These are phyloP conservation scores for Apostichopus californicus DNA, from an alignment of 35 echinoderm and acorn worm species.

Conservation along the genomic window DNA sequence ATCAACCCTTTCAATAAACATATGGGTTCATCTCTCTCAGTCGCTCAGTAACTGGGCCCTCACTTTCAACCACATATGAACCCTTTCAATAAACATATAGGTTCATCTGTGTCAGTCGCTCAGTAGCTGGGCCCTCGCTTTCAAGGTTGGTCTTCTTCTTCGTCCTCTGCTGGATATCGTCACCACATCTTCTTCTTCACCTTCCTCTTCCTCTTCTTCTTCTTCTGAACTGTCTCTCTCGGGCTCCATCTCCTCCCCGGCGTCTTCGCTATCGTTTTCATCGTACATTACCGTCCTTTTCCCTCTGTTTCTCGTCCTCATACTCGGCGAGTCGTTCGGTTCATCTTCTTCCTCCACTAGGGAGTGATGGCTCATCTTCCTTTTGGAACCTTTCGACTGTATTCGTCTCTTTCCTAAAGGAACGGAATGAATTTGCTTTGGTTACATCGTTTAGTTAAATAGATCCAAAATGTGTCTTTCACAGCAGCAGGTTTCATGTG, in stretches of 20 bases:
- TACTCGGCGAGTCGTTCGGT: constrained; percentile 30
- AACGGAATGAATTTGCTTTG: not conserved
- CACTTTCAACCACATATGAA: too few species aligned
- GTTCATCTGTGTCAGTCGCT: too few species aligned
- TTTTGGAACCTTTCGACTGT: not conserved
- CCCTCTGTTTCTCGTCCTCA: constrained; percentile 59
- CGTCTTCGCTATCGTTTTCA: constrained; percentile 57
- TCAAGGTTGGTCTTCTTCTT: constrained; percentile 63
- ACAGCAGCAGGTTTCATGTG: too few species aligned
- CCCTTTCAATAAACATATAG: too few species aligned
- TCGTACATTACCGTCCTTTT: constrained; percentile 43
- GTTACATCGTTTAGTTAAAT: too few species aligned
- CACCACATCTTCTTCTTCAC: constrained; percentile 52
- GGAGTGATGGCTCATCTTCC: constrained; percentile 23
- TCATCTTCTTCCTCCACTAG: constrained; percentile 9
- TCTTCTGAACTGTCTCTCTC: constrained; percentile 40
- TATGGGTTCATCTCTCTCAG: too few species aligned
- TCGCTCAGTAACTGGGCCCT: too few species aligned
- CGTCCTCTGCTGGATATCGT: constrained; percentile 88
- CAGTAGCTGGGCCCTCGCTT: too few species aligned
- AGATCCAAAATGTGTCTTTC: too few species aligned
- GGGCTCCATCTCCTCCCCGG: constrained; percentile 65
- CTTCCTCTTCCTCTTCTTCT: not conserved
- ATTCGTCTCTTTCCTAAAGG: not conserved
- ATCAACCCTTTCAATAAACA: too few species aligned